Evolutionary conservation across 2,797 vertebrate genomes (phyloP).

Genomic region (Liasis olivaceus): DNA sequence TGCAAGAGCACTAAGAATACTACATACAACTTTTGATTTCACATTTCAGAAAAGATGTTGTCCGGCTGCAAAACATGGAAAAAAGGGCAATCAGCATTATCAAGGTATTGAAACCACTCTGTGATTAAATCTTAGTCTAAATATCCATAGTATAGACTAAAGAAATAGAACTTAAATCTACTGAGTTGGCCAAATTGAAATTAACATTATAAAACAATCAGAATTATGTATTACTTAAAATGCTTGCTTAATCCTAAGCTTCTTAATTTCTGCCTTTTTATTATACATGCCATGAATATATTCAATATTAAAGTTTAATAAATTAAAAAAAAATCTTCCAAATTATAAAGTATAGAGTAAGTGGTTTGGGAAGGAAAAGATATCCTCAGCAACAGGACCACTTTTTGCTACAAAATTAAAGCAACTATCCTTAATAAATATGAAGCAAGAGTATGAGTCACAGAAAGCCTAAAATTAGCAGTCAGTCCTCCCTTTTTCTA

Average conservation of each 20-base stretch:
- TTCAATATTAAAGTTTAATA: background rate
- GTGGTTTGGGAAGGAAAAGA: background rate
- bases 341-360: background rate
- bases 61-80: background rate
- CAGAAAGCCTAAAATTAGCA: background rate
- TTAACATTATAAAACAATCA: background rate
- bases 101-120: background rate
- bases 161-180: background rate
- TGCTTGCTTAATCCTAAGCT: background rate
- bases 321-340: background rate
- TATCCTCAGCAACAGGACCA: background rate
- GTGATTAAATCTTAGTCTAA: no score
- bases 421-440: background rate
- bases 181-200: background rate
- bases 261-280: background rate
- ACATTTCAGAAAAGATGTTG: background rate
- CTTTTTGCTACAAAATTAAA: background rate
- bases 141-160: background rate
- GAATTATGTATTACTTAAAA: background rate
- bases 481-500: background rate
- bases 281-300: background rate
- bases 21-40: background rate
- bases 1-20: background rate
- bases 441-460: constrained; percentile 1
- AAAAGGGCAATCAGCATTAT: background rate